Base-by-base conservation (phyloP, 2,888 invertebrate genomes). In the Seladonia tumulorum region DNA sequence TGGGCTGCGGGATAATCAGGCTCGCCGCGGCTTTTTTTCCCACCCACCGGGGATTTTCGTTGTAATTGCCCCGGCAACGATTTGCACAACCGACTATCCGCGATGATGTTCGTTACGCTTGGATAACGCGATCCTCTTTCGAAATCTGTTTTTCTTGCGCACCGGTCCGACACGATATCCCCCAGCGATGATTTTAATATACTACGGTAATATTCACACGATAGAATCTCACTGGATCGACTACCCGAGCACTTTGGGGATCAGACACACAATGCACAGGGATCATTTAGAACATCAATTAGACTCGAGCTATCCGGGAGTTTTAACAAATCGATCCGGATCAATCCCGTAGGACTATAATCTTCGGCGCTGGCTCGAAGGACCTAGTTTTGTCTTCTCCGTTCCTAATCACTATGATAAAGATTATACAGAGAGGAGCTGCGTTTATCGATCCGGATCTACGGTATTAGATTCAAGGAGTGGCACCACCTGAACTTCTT, bases 401-500 rank as follows among this genome's bases (percentile, higher is more conserved):
- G n/a, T 53, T 53, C n/a, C 22, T 53, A 53, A 10, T 53, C 49
- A 53, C 49, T 3, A 53, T 10, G 53, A 53, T n/a, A 0, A 53
- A 53, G 22, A 53, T 53, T 53, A 22, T 53, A 42, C 42, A 8
- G 42, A 42, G 10, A 1, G 39, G 39, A 1, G 8, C 8, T 53
- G 8, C 22, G 22, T 53, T n/a, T 53, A 53, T 53, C 53, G 53
- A 53, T 53, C 3, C 10, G 53, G 53, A 53, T 53, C 53, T 10
- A 53, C 10, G 22, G 7, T 10, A 18, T 66, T 35, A 18, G 35
- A 35, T 29, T 29, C 53, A 53, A 66, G 66, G 35, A 66, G 66
- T 66, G 66, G 66, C 66, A 66, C 66, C 66, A 66, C 66, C 66
- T 18, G 22, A n/a, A 3, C n/a, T 53, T 53, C 53, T 53, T n/a